Conservation (phyloP, 1,140 invertebrate genomes). For the Akabosia matsudoensis region DNA sequence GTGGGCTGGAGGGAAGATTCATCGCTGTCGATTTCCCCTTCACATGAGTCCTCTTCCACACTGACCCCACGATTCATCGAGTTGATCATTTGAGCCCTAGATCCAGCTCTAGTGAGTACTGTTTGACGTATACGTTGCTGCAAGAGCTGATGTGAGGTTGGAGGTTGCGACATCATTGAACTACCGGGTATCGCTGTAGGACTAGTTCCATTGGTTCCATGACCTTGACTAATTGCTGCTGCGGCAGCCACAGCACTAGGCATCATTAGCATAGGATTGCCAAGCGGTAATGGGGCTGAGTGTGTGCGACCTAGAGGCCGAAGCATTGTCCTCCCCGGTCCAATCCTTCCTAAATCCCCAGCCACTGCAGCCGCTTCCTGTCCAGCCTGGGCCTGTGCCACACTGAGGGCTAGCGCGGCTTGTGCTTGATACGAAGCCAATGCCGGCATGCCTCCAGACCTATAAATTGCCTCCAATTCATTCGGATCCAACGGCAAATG, state of each 20-base stretch:
- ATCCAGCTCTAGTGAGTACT: slow-evolving; percentile 65
- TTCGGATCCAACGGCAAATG: slow-evolving; percentile 48
- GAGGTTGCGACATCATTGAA: slow-evolving; percentile 61
- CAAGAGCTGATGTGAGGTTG: slow-evolving; percentile 53
- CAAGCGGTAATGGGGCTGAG: slow-evolving; percentile 71
- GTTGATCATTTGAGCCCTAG: slow-evolving; percentile 58
- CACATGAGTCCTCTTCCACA: slow-evolving; percentile 57
- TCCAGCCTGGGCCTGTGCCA: slow-evolving; percentile 23
- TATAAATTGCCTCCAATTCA: slow-evolving; percentile 43
- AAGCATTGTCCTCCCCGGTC: slow-evolving; percentile 27
- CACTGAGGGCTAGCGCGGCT: slow-evolving; percentile 24
- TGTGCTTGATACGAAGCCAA: slow-evolving; percentile 42
- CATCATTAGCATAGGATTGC: slow-evolving; percentile 75
- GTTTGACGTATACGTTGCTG: slow-evolving; percentile 82
- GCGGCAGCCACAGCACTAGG: slow-evolving; percentile 25
- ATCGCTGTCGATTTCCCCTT: slow-evolving; percentile 41
- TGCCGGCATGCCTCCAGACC: slow-evolving; percentile 41
- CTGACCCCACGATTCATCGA: slow-evolving; percentile 52
- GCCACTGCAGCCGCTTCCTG: slow-evolving; percentile 26
- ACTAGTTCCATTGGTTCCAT: slow-evolving; percentile 38
- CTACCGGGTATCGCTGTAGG: slow-evolving; percentile 62
- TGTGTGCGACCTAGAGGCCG: slow-evolving; percentile 85
- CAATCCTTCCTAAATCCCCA: slow-evolving; percentile 4
- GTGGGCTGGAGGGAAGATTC: slow-evolving; percentile 18
- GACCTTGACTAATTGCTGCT: slow-evolving; percentile 19